Evolutionary conservation across 2,888 invertebrate species (phyloP).

Genomic region (Aethes cnicana): DNA sequence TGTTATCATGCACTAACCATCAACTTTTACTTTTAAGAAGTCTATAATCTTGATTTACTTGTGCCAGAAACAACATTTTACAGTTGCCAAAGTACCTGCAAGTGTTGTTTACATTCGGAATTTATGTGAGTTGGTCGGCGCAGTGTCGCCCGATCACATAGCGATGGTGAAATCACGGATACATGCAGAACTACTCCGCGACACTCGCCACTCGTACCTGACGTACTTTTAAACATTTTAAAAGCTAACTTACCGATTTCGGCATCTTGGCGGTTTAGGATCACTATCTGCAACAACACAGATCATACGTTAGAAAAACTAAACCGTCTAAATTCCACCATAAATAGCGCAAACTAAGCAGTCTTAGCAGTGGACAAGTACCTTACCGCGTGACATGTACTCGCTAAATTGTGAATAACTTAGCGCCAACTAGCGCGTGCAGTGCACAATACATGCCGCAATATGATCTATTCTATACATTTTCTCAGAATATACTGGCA

Average conservation of each 20-base stretch:
- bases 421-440: conserved; percentile 35
- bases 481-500: conserved; percentile 53
- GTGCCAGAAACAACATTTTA: conserved; percentile 3
- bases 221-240: conserved; percentile 33
- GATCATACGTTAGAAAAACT: conserved; percentile 51
- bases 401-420: conserved; percentile 51
- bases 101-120: conserved; percentile 30
- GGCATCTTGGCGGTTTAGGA: conserved; percentile 83
- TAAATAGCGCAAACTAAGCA: conserved; percentile 36
- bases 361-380: conserved; percentile 50
- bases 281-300: conserved; percentile 75
- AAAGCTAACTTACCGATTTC: conserved; percentile 82
- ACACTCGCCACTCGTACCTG: conserved; percentile 29
- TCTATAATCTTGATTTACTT: conserved; percentile 23
- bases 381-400: conserved; percentile 54
- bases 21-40: conserved; percentile 47
- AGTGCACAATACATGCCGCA: conserved; percentile 36
- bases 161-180: conserved; percentile 71
- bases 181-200: conserved; percentile 47
- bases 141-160: conserved; percentile 61
- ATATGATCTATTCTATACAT: conserved; percentile 41
- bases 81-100: not conserved
- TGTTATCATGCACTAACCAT: conserved; percentile 39
- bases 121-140: conserved; percentile 47
- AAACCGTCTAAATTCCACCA: conserved; percentile 49